A percentile compares a stretch with the other conserved stretches of the same genome.
Evolutionary conservation across 2,888 invertebrate genomes (phyloP).

Genomic region (Phortica okadai): DNA sequence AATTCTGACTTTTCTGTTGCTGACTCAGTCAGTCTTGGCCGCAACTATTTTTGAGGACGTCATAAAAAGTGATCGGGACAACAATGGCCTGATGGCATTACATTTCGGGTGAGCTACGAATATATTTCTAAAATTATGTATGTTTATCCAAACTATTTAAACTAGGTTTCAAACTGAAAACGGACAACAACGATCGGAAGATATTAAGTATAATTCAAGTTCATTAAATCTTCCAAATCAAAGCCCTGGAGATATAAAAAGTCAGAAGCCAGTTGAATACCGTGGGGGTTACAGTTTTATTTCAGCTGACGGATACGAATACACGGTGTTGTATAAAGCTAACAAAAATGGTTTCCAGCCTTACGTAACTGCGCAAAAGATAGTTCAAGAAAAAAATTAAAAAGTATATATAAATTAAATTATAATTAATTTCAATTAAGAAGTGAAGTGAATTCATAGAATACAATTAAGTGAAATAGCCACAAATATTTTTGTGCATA

Average conservation of each 20-base stretch:
- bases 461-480: not conserved
- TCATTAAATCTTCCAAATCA: slow-evolving; percentile 28
- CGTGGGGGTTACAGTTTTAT: slow-evolving; percentile 77
- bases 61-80: slow-evolving; percentile 40
- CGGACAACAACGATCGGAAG: slow-evolving; percentile 70
- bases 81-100: slow-evolving; percentile 47
- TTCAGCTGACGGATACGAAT: slow-evolving; percentile 78
- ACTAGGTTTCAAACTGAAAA: slow-evolving; percentile 72
- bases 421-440: too few species aligned
- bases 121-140: not conserved
- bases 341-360: slow-evolving; percentile 79
- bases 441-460: not conserved
- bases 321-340: slow-evolving; percentile 78
- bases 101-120: slow-evolving; percentile 62
- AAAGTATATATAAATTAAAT: not conserved
- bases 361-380: slow-evolving; percentile 72
- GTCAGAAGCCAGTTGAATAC: slow-evolving; percentile 60
- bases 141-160: not conserved
- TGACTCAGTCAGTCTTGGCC: not conserved
- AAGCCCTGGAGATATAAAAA: not conserved
- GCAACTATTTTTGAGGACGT: slow-evolving; percentile 40
- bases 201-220: slow-evolving; percentile 60
- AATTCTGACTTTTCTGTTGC: too few species aligned
- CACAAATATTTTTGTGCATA: too few species aligned
- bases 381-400: slow-evolving; percentile 42